These are phyloP conservation scores for Andricus quercusramuli DNA, from an alignment of 2,888 invertebrate species.

Conservation along the genomic window DNA sequence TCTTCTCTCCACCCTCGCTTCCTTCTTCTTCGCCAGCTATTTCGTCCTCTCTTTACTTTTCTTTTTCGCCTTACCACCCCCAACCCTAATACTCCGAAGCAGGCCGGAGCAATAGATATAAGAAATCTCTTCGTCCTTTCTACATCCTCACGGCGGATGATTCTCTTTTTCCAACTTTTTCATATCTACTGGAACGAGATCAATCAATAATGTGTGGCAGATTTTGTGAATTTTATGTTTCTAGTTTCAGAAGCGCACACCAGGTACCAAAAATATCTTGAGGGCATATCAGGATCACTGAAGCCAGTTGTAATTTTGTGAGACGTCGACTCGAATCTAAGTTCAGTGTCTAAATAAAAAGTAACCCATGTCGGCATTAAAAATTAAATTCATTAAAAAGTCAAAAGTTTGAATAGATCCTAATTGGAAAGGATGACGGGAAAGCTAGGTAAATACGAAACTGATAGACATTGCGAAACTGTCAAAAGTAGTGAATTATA, in stretches of 20 bases:
- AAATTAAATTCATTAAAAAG: too few species aligned
- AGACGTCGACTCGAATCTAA: neutral
- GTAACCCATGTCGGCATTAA: neutral
- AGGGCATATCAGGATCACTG: neutral
- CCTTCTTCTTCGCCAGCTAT: conserved; percentile 51
- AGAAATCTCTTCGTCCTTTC: conserved; percentile 40
- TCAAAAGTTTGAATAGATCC: conserved; percentile 9
- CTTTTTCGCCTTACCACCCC: conserved; percentile 46
- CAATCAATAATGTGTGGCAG: conserved; percentile 38
- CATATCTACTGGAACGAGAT: neutral
- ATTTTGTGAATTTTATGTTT: conserved; percentile 14
- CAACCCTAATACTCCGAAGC: conserved; percentile 38
- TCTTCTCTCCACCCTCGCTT: conserved; percentile 24
- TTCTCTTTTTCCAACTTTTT: conserved; percentile 16
- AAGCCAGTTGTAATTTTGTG: neutral
- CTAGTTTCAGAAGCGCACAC: neutral
- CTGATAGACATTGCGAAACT: neutral
- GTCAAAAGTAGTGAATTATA: neutral
- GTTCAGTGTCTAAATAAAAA: neutral
- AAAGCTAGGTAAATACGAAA: neutral
- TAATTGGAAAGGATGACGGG: neutral
- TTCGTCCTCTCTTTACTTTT: conserved; percentile 18
- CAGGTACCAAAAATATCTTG: conserved; percentile 14
- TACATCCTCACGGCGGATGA: conserved; percentile 8
- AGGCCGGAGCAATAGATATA: conserved; percentile 42